These are phyloP conservation scores for Pitta sordida DNA, from an alignment of 2,113 vertebrate species.

Conservation along the genomic window DNA sequence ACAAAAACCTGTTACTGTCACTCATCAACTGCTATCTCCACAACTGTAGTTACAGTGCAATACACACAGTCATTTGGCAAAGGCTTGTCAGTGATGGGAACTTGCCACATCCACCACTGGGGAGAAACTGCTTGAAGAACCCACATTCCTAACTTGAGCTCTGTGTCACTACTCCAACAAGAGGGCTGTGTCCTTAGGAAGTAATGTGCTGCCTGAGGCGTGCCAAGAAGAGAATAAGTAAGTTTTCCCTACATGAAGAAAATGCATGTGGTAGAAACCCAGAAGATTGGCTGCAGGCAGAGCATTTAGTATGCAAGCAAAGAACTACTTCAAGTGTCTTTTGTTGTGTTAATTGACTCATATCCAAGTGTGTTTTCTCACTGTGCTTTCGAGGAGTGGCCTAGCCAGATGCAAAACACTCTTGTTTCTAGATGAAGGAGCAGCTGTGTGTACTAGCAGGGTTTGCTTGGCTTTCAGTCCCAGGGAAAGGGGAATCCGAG, in stretches of 20 bases:
- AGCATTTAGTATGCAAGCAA: neutral
- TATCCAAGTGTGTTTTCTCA: neutral
- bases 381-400: neutral
- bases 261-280: neutral
- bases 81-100: neutral
- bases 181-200: neutral
- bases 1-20: neutral
- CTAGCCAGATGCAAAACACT: neutral
- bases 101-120: neutral
- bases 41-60: neutral
- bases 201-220: neutral
- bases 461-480: neutral
- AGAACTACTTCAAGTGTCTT: neutral
- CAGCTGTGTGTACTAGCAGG: conserved; percentile 30
- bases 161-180: neutral
- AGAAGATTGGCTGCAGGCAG: neutral
- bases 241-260: neutral
- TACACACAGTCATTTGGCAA: neutral
- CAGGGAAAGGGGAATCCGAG: neutral
- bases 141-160: neutral
- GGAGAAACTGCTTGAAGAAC: neutral
- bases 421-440: neutral
- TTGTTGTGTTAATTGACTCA: neutral
- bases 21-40: neutral
- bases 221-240: neutral